Conservation (phyloP, 1,140 invertebrate species). For the Caenorhabditis remanei region DNA sequence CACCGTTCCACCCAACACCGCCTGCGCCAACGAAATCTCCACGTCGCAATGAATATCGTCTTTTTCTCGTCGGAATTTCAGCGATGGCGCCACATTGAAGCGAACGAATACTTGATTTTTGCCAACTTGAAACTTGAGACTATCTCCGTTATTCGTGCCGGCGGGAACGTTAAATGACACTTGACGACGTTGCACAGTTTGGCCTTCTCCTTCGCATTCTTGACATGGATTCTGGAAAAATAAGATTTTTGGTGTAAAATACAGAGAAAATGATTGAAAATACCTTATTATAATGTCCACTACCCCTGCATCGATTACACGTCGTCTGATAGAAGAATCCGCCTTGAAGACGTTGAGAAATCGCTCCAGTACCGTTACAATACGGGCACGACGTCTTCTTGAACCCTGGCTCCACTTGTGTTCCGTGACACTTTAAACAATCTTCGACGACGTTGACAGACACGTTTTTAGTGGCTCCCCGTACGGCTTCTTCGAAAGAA, state of each 20-base stretch:
- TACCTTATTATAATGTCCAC: slow-evolving; percentile 86
- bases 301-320: slow-evolving; percentile 92
- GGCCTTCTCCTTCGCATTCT: slow-evolving; percentile 94
- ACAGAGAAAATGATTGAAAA: too few relatives aligned
- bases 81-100: slow-evolving; percentile 87
- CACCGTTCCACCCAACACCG: slow-evolving; percentile 91
- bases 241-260: too few relatives aligned
- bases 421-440: slow-evolving; percentile 90
- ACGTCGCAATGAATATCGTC: slow-evolving; percentile 84
- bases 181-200: slow-evolving; percentile 88
- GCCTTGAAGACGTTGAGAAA: slow-evolving; percentile 79
- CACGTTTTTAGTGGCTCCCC: slow-evolving; percentile 76
- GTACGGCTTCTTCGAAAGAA: slow-evolving; percentile 93
- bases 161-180: slow-evolving; percentile 95
- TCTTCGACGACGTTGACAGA: slow-evolving; percentile 90
- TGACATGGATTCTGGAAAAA: slow-evolving; percentile 84
- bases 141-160: slow-evolving; percentile 86
- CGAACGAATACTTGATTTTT: slow-evolving; percentile 70
- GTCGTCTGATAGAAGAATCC: slow-evolving; percentile 97
- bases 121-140: slow-evolving; percentile 92
- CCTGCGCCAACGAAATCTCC: slow-evolving; percentile 84
- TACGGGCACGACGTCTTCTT: slow-evolving; percentile 86
- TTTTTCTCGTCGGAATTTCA: slow-evolving; percentile 91
- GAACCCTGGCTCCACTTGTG: slow-evolving; percentile 87
- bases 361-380: slow-evolving; percentile 92